Evolutionary conservation across 2,113 vertebrate genomes (phyloP).

Genomic region (Muntiacus reevesi): DNA sequence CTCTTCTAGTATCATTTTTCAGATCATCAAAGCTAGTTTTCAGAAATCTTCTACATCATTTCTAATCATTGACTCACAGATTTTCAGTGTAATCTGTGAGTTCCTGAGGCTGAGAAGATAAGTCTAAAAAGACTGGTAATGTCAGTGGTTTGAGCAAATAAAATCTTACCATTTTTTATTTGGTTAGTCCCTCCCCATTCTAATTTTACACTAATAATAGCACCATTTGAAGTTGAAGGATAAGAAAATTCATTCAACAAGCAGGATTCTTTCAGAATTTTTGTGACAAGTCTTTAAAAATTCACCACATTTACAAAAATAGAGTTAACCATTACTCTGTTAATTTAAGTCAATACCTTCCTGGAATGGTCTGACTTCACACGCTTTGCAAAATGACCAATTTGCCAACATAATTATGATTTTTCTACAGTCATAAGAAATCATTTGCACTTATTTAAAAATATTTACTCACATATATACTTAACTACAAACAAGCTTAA

Average conservation of each 20-base stretch:
- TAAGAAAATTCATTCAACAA: constrained; percentile 1
- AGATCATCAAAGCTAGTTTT: not conserved
- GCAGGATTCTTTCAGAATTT: constrained; percentile 8
- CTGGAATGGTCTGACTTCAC: not conserved
- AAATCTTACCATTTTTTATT: not conserved
- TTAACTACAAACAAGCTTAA: not conserved
- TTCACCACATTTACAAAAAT: not conserved
- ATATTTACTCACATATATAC: not conserved
- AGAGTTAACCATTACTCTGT: not conserved
- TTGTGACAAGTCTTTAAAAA: constrained; percentile 21
- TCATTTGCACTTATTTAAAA: not conserved
- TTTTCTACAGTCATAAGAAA: constrained; percentile 21
- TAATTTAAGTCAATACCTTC: not conserved
- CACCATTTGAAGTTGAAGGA: not conserved
- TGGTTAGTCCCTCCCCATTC: not conserved
- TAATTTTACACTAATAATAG: not conserved
- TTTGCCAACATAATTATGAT: constrained; percentile 1
- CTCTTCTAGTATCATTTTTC: not conserved
- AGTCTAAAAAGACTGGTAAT: not conserved
- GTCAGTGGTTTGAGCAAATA: not conserved
- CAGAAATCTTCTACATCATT: not conserved
- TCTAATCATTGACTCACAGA: not conserved
- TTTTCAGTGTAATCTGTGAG: not conserved
- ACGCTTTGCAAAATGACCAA: constrained; percentile 14
- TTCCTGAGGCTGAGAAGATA: not conserved